These are phyloP conservation scores for Teleopsis dalmanni DNA, from an alignment of 1,140 invertebrate species.

Conservation along the genomic window DNA sequence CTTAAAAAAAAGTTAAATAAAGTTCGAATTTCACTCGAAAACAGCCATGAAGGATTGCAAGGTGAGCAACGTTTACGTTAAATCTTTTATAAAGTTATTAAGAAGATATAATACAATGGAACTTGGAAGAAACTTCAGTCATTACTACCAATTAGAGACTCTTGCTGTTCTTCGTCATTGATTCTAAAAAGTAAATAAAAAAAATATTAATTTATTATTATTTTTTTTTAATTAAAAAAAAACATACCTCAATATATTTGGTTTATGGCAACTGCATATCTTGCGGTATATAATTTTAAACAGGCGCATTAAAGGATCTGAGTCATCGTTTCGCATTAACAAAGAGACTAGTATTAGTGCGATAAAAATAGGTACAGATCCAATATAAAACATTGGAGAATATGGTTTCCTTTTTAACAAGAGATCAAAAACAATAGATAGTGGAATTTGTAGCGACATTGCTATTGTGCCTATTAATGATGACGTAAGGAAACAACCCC, in stretches of 20 bases:
- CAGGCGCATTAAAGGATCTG: conserved; percentile 68
- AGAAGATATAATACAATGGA: too few species aligned
- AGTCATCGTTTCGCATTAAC: conserved; percentile 74
- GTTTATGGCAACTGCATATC: conserved; percentile 49
- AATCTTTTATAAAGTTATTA: background rate
- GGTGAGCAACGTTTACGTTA: conserved; percentile 23
- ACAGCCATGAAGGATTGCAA: conserved; percentile 36
- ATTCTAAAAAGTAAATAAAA: conserved; percentile 48
- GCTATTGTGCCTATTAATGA: conserved; percentile 77
- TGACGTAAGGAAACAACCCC: conserved; percentile 85
- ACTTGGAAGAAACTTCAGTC: conserved; percentile 10
- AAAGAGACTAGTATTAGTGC: conserved; percentile 69
- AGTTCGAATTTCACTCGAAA: conserved; percentile 39
- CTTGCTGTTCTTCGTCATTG: conserved; percentile 64
- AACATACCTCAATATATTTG: conserved; percentile 48
- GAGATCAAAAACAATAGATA: conserved; percentile 76
- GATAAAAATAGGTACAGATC: conserved; percentile 68
- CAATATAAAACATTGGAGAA: conserved; percentile 69
- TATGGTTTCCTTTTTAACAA: conserved; percentile 67
- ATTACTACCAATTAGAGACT: conserved; percentile 59
- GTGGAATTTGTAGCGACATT: conserved; percentile 74
- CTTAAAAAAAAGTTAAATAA: background rate
- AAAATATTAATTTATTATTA: conserved; percentile 2
- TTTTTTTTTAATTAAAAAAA: background rate
- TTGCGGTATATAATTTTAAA: conserved; percentile 54